Evolutionary conservation across 2,113 vertebrate species (phyloP), one percentile per base, ranked within the genome.

Genomic region (Acanthochromis polyacanthus): DNA sequence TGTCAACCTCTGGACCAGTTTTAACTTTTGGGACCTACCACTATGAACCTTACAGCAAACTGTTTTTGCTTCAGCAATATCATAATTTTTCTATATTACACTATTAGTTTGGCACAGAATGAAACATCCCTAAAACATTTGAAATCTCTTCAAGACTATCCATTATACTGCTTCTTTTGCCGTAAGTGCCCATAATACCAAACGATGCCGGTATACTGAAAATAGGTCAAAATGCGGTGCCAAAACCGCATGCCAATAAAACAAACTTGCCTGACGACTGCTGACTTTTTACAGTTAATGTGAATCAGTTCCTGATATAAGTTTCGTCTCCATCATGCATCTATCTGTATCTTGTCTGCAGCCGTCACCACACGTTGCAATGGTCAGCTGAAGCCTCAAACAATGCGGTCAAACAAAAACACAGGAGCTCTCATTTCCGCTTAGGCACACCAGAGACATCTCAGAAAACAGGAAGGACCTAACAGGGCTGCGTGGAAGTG

Each of bases 401-500:
- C 77, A 81, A 82, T 75, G 70, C 36, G 8, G 50, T 38, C 12
- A 23, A 66, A 78, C 50, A 78, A 53, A 84, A 85, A 80, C 25
- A 78, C 61, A 82, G 55, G 59, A 72, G 77, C 16, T 1, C 55
- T 78, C 4, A 19, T 70, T 86, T 91, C 81, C 55, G 38, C 36
- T 83, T 23, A 63, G 74, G 65, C 72, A 36, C 17, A 25, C 67
- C 52, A 45, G 80, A 80, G 82, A 79, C 52, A 43, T 75, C 71
- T 89, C 80, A 82, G 85, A 93, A 94, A 94, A 94, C 92, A 93
- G 93, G 93, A 95, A 93, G 88, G 80, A 56, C 63, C 71, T 30
- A 45, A 80, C 64, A 75, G 53, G 15, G 55, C 55, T 23, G 28
- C n/a, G 71, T 89, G 86, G 89, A 90, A 88, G 76, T 78, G 71